Evolutionary conservation across 2,113 vertebrate species (phyloP).

Genomic region (Cepphus grylle): DNA sequence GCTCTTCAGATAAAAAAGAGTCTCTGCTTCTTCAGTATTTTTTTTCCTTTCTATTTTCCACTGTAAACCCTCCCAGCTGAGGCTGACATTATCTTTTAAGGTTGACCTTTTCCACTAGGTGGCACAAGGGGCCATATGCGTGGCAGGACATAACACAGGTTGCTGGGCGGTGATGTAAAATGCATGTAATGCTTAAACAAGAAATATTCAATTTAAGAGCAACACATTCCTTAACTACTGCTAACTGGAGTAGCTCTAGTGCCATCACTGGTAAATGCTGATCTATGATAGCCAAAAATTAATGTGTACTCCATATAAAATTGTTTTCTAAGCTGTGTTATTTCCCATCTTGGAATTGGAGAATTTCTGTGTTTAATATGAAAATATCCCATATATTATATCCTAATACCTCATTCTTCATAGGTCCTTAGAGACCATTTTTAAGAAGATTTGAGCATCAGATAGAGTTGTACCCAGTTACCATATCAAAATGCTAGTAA

Average conservation of each 20-base stretch:
- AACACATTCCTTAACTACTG: background rate
- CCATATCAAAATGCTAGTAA: background rate
- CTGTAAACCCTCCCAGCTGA: background rate
- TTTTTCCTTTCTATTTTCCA: background rate
- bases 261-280: background rate
- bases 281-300: background rate
- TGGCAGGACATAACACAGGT: background rate
- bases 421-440: background rate
- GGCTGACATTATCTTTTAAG: background rate
- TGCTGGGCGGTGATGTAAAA: background rate
- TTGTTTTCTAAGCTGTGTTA: background rate
- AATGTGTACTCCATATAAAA: background rate
- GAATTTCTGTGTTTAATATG: background rate
- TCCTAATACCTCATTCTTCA: background rate
- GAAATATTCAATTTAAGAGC: background rate
- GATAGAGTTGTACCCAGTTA: background rate
- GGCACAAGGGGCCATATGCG: constrained; percentile 41
- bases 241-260: background rate
- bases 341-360: background rate
- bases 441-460: background rate
- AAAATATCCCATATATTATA: background rate
- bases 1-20: background rate
- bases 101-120: constrained; percentile 65
- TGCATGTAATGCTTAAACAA: background rate
- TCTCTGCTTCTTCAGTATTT: background rate